Base-by-base conservation (phyloP, 1,140 invertebrate genomes). In the Tenebrio molitor region DNA sequence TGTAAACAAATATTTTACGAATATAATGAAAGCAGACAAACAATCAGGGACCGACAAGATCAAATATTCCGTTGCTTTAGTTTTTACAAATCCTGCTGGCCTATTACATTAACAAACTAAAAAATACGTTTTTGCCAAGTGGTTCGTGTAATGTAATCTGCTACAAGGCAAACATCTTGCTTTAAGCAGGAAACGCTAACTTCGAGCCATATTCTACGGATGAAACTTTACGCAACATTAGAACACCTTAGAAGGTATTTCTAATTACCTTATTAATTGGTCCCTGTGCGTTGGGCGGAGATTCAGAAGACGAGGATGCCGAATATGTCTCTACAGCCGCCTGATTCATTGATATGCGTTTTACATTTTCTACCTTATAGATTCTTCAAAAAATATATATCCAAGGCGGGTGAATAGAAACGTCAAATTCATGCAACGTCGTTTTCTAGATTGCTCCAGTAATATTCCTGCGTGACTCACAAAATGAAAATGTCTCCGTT, bases 341-440 rank as follows among this genome's bases (percentile, higher is more conserved):
- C 2, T 25, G 50, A 29, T 25, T 58, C 19, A 58, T 58, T 58
- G 50, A 58, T 58, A 58, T 58, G 50, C 50, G 50, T 23, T 58
- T 58, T 58, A 58, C 50, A 58, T 58, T 58, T 58, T 58, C 50
- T 8, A 29, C 50, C 50, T 58, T 58, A 58, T 58, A 29, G 50
- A 58, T 58, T 58, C 50, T 29, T 58, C 50, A 25, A 58, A 58
- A 53, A 58, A 58, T 58, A 58, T n/a, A n/a, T 58, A 58, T 58
- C 50, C 50, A 58, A 15, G n/a, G 12, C 23, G 23, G 50, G 15
- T 58, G 50, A 58, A 58, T 58, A 29, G 23, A 58, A 58, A 58
- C 50, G 50, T 58, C 50, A 58, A 58, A 58, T 58, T 58, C 50
- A 58, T 58, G 50, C 50, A 58, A 58, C 50, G 50, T 58, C 50